These are phyloP conservation scores for Lepilemur septentrionalis DNA, from an alignment of 2,797 vertebrate species.

Conservation along the genomic window DNA sequence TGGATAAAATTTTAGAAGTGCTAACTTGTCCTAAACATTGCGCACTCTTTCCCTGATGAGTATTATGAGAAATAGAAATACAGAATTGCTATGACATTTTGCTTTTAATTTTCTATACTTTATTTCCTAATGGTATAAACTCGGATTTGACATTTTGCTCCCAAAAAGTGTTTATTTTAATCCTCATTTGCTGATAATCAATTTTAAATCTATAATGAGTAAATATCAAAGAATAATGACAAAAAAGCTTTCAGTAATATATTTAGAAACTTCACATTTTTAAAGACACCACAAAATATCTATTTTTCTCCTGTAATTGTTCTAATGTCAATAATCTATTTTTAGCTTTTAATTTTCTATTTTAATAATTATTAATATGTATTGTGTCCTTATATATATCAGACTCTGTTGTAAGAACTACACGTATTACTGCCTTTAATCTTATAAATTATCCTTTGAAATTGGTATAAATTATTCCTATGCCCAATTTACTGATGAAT, in stretches of 20 bases:
- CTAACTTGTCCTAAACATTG: conserved; percentile 71
- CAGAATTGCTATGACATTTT: conserved; percentile 83
- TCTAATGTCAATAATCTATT: neutral
- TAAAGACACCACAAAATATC: neutral
- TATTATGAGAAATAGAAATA: conserved; percentile 75
- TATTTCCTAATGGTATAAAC: conserved; percentile 57
- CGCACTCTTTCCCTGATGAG: conserved; percentile 77
- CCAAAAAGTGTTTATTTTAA: conserved; percentile 2
- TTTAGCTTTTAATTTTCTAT: neutral
- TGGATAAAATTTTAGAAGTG: conserved; percentile 84
- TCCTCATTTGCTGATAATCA: conserved; percentile 43
- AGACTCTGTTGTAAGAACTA: neutral
- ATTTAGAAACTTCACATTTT: neutral
- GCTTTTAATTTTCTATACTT: conserved; percentile 75
- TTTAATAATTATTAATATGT: neutral
- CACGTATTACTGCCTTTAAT: neutral
- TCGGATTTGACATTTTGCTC: conserved; percentile 68
- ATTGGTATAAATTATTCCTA: neutral
- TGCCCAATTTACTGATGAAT: neutral
- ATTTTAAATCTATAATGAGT: conserved; percentile 55
- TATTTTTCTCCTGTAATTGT: neutral
- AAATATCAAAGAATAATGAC: conserved; percentile 62
- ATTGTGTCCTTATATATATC: neutral
- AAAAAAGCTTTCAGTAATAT: neutral
- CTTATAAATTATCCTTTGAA: neutral